Percentiles rank a stretch among this genome's conserved stretches.
These are phyloP conservation scores for Drosophila histrio DNA, from an alignment of 2,888 invertebrate species.

Conservation along the genomic window DNA sequence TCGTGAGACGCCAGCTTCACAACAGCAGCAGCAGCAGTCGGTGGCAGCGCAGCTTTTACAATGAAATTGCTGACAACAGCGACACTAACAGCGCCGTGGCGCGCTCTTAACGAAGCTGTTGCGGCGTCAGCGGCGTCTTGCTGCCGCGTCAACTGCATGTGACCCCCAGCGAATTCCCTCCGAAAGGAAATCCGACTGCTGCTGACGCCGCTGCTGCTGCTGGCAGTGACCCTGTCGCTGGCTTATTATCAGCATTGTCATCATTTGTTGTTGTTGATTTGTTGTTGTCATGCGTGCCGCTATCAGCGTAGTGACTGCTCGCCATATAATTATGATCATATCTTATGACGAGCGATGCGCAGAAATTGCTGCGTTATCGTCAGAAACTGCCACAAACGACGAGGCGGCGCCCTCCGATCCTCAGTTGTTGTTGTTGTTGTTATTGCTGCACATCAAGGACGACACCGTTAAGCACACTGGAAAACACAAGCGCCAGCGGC, in stretches of 20 bases:
- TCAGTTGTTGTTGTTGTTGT: conserved; percentile 1
- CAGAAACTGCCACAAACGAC: conserved; percentile 43
- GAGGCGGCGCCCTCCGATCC: conserved; percentile 28
- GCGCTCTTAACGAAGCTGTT: conserved; percentile 33
- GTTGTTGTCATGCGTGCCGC: conserved; percentile 25
- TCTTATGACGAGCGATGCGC: conserved; percentile 41
- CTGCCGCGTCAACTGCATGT: conserved; percentile 57
- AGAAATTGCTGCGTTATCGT: conserved; percentile 53
- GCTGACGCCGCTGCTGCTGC: conserved; percentile 22
- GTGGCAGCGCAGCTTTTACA: conserved; percentile 30
- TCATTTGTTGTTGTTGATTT: conserved; percentile 22
- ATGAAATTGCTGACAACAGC: conserved; percentile 12
- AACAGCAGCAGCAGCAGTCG: not conserved
- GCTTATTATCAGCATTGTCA: conserved; percentile 60
- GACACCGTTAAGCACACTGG: conserved; percentile 59
- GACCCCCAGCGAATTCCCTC: conserved; percentile 61
- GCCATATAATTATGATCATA: conserved; percentile 73
- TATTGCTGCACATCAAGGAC: conserved; percentile 59
- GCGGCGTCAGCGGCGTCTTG: conserved; percentile 41
- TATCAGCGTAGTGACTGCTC: conserved; percentile 30
- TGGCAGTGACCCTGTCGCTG: conserved; percentile 44
- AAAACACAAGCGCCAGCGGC: conserved; percentile 16
- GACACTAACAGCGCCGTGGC: not conserved
- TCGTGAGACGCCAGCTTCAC: conserved; percentile 22
- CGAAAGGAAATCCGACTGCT: conserved; percentile 56